Evolutionary conservation across 2,113 vertebrate genomes (phyloP).

Genomic region (Nycticebus coucang): DNA sequence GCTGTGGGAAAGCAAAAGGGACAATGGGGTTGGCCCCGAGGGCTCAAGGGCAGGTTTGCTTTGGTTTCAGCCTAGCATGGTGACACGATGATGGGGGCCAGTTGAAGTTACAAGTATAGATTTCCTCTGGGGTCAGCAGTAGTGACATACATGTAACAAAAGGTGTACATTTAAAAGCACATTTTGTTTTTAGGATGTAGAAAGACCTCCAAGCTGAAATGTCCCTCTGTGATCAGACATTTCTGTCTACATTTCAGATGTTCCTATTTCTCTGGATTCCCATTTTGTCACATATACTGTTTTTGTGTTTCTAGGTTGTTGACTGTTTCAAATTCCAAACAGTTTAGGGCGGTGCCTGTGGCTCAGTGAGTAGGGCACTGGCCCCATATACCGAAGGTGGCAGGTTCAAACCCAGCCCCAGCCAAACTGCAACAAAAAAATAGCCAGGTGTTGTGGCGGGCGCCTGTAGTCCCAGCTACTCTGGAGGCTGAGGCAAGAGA

Average conservation of each 20-base stretch:
- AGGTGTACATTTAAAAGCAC: not conserved
- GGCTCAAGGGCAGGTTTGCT: not conserved
- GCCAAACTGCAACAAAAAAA: too few relatives aligned
- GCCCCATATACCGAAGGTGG: too few relatives aligned
- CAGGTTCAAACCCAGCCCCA: too few relatives aligned
- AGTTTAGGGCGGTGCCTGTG: too few relatives aligned
- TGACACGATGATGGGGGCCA: not conserved
- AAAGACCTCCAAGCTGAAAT: not conserved
- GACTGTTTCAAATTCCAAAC: slow-evolving; percentile 24
- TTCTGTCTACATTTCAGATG: not conserved
- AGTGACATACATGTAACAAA: not conserved
- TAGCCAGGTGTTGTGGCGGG: too few relatives aligned
- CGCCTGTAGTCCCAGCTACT: too few relatives aligned
- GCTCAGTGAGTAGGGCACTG: too few relatives aligned
- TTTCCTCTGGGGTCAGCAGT: not conserved
- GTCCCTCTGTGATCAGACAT: not conserved
- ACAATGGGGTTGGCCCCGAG: not conserved
- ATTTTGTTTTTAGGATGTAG: not conserved
- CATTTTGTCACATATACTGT: not conserved
- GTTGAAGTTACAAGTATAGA: not conserved
- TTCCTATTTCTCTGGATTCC: not conserved
- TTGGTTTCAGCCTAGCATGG: not conserved
- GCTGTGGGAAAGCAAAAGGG: not conserved
- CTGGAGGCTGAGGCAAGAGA: too few relatives aligned
- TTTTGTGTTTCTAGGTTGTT: not conserved